These are phyloP conservation scores for Dendrophyllia cribrosa DNA, from an alignment of 64 coral and sea anemone species.

Conservation along the genomic window DNA sequence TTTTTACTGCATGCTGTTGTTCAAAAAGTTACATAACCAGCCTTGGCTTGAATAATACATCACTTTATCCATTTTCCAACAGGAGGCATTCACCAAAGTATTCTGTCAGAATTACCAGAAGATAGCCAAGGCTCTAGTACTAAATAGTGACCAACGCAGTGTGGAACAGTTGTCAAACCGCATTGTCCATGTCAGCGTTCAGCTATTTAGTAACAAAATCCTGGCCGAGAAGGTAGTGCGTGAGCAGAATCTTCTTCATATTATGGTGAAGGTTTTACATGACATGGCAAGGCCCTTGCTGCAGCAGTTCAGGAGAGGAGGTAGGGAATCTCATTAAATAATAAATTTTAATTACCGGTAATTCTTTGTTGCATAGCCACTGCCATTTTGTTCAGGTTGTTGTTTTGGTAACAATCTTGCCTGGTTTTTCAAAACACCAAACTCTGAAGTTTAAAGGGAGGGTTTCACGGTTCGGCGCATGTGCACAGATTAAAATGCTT, in stretches of 20 bases:
- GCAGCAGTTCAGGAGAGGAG: slow-evolving; percentile 72
- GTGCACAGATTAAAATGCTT: no score
- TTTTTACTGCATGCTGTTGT: no score
- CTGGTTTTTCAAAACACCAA: no score
- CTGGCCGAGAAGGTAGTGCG: slow-evolving; percentile 90
- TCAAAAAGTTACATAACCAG: no score
- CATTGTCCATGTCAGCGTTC: slow-evolving; percentile 97
- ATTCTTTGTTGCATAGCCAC: background rate
- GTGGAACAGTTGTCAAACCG: slow-evolving; percentile 97
- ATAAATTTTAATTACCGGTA: background rate
- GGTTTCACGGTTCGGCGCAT: no score
- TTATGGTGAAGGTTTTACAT: slow-evolving; percentile 98
- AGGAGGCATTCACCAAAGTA: slow-evolving; percentile 92
- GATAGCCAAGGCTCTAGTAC: slow-evolving; percentile 87
- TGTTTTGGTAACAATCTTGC: no score
- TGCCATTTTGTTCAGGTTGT: no score
- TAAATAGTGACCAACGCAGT: slow-evolving; percentile 42
- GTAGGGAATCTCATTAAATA: slow-evolving; percentile 36
- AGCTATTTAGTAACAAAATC: slow-evolving; percentile 95
- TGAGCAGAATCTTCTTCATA: slow-evolving; percentile 96
- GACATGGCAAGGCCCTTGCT: slow-evolving; percentile 94
- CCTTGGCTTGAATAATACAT: no score
- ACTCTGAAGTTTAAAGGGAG: no score
- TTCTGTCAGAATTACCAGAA: slow-evolving; percentile 98
- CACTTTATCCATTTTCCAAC: background rate